phyloP scores from a whole-genome alignment of 2,888 invertebrate genomes.

The Siphlonurus alternatus region DNA sequence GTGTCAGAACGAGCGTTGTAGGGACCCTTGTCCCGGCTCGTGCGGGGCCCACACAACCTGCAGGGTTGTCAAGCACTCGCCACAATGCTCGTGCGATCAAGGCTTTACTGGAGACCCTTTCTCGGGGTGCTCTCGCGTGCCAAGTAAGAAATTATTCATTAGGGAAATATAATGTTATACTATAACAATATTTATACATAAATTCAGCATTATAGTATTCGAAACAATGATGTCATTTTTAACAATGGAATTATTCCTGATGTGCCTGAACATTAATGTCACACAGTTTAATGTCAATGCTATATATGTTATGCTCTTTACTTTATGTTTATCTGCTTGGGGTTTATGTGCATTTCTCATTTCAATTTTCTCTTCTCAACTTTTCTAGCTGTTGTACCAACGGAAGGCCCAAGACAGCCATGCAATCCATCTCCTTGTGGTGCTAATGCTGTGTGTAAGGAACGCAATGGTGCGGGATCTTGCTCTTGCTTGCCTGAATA shows the following conservation, averaged over 20 bases:
- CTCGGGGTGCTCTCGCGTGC: constrained; percentile 30
- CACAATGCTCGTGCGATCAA: constrained; percentile 53
- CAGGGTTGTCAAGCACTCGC: constrained; percentile 59
- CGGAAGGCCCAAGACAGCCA: constrained; percentile 47
- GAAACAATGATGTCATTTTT: too few relatives aligned
- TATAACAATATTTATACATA: too few relatives aligned
- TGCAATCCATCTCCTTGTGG: constrained; percentile 77
- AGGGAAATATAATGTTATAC: too few relatives aligned
- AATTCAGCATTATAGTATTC: too few relatives aligned
- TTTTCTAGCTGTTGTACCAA: constrained; percentile 28
- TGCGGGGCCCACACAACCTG: constrained; percentile 70
- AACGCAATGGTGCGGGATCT: constrained; percentile 55
- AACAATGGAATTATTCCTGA: too few relatives aligned
- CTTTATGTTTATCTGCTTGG: too few relatives aligned
- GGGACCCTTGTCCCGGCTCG: constrained; percentile 66
- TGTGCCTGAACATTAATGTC: too few relatives aligned
- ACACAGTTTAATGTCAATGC: too few relatives aligned
- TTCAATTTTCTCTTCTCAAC: too few relatives aligned
- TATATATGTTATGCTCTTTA: too few relatives aligned
- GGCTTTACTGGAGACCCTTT: constrained; percentile 72
- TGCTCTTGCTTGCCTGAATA: constrained; percentile 58
- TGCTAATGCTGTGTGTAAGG: constrained; percentile 58
- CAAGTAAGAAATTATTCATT: constrained; percentile 2
- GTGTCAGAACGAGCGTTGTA: constrained; percentile 67
- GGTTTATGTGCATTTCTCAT: too few relatives aligned